A percentile compares a stretch with the other conserved stretches of the same genome.
Conservation (phyloP, 2,797 vertebrate species). For the Microchirus variegatus region DNA sequence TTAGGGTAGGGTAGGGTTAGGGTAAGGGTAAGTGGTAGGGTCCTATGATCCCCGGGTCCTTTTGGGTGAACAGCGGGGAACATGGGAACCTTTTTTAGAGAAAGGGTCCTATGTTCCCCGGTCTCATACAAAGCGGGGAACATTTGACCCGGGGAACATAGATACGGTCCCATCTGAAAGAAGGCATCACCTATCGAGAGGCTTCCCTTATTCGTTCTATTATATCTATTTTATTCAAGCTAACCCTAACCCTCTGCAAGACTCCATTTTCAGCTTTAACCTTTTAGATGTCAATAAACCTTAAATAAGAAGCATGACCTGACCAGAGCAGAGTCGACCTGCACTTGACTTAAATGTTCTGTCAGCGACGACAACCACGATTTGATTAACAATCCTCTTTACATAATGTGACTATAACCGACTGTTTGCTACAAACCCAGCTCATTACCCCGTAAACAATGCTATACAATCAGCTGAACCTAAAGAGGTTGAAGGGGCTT, state of each 20-base stretch:
- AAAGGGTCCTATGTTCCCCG: too few species aligned
- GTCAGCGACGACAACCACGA: not conserved
- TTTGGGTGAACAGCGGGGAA: too few species aligned
- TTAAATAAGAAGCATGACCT: conserved; percentile 2
- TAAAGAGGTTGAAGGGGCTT: conserved; percentile 41
- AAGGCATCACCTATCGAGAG: not conserved
- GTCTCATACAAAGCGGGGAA: too few species aligned
- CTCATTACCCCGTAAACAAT: not conserved
- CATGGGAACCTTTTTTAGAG: too few species aligned
- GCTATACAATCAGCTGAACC: conserved; percentile 20
- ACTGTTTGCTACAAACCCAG: not conserved
- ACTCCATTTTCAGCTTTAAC: conserved; percentile 32
- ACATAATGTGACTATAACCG: too few species aligned
- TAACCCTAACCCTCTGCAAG: not conserved
- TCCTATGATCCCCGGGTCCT: too few species aligned
- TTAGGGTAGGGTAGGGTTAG: too few species aligned
- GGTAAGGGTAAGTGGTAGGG: too few species aligned
- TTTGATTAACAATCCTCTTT: too few species aligned
- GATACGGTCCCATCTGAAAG: not conserved
- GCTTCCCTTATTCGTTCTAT: not conserved
- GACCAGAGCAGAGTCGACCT: conserved; percentile 16
- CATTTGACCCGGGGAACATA: too few species aligned
- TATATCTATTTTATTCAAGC: too few species aligned
- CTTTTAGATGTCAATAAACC: conserved; percentile 49
- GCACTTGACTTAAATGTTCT: conserved; percentile 17